These are phyloP conservation scores for Phyllotreta striolata DNA, from an alignment of 2,888 invertebrate genomes.

Conservation along the genomic window DNA sequence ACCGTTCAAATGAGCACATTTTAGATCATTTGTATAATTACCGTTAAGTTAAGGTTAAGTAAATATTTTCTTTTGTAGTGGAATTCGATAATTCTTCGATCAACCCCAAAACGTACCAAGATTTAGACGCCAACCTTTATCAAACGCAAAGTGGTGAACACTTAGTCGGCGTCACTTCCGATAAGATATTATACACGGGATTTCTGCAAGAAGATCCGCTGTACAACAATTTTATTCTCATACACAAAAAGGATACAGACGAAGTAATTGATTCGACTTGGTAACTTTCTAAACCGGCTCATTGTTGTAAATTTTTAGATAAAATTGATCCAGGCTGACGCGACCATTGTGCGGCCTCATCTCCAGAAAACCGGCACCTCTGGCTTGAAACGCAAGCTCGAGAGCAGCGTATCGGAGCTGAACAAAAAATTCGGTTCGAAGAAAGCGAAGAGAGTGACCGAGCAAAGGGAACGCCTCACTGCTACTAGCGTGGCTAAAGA, in stretches of 20 bases:
- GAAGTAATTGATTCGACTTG: slow-evolving; percentile 42
- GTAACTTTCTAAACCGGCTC: slow-evolving; percentile 6
- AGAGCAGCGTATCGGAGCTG: slow-evolving; percentile 56
- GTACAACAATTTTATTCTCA: slow-evolving; percentile 50
- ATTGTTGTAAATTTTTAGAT: slow-evolving; percentile 29
- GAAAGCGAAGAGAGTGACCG: slow-evolving; percentile 66
- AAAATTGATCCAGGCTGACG: slow-evolving; percentile 41
- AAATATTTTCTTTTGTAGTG: slow-evolving; percentile 44
- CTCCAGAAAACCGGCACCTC: slow-evolving; percentile 28
- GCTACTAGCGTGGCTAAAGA: slow-evolving; percentile 66
- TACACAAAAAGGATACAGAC: slow-evolving; percentile 51
- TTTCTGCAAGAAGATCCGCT: slow-evolving; percentile 45
- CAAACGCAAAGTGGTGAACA: slow-evolving; percentile 40
- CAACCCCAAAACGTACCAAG: slow-evolving; percentile 42
- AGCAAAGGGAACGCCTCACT: slow-evolving; percentile 68
- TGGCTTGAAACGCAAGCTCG: neutral
- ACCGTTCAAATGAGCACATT: too few relatives aligned
- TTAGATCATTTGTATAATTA: neutral
- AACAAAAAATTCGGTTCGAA: slow-evolving; percentile 74
- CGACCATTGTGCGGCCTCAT: slow-evolving; percentile 43
- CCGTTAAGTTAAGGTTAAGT: neutral
- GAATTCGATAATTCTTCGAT: slow-evolving; percentile 53
- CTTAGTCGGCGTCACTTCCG: slow-evolving; percentile 46
- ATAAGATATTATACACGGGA: slow-evolving; percentile 51
- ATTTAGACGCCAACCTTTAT: slow-evolving; percentile 47